Evolutionary conservation across 2,797 vertebrate species (phyloP).

Genomic region (Pterois miles): DNA sequence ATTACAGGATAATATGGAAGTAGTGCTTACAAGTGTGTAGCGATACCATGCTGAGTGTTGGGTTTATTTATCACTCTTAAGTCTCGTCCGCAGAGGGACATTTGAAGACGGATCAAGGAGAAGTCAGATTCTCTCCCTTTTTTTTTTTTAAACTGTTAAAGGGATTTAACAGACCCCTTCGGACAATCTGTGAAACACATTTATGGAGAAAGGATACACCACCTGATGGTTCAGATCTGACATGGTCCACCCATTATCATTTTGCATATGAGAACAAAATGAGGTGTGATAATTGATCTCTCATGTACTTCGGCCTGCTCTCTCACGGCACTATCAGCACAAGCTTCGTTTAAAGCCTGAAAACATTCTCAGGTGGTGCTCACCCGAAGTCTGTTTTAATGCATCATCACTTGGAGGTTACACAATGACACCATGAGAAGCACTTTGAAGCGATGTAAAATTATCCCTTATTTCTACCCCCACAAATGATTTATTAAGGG

Average conservation of each 20-base stretch:
- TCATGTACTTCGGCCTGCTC: slow-evolving; percentile 77
- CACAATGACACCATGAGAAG: slow-evolving; percentile 80
- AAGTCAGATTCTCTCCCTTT: slow-evolving; percentile 70
- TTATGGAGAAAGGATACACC: slow-evolving; percentile 74
- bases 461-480: slow-evolving; percentile 76
- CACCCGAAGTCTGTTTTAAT: slow-evolving; percentile 67
- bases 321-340: slow-evolving; percentile 78
- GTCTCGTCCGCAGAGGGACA: slow-evolving; percentile 69
- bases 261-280: slow-evolving; percentile 83
- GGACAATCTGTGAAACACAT: slow-evolving; percentile 84
- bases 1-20: slow-evolving; percentile 32
- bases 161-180: slow-evolving; percentile 79
- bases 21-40: slow-evolving; percentile 61
- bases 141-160: slow-evolving; percentile 73
- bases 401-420: slow-evolving; percentile 83
- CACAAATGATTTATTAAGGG: slow-evolving; percentile 82
- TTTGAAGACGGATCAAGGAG: slow-evolving; percentile 78
- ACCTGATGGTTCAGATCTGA: slow-evolving; percentile 77
- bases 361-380: slow-evolving; percentile 64
- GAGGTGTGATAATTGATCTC: slow-evolving; percentile 87
- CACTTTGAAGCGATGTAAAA: slow-evolving; percentile 85
- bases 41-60: slow-evolving; percentile 67
- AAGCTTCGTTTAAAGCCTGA: slow-evolving; percentile 70
- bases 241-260: slow-evolving; percentile 84
- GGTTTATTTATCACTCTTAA: slow-evolving; percentile 78